A percentile compares a stretch with the other conserved stretches of the same genome.
phyloP scores from a whole-genome alignment of 2,888 invertebrate genomes.

The Crioceris asparagi region DNA sequence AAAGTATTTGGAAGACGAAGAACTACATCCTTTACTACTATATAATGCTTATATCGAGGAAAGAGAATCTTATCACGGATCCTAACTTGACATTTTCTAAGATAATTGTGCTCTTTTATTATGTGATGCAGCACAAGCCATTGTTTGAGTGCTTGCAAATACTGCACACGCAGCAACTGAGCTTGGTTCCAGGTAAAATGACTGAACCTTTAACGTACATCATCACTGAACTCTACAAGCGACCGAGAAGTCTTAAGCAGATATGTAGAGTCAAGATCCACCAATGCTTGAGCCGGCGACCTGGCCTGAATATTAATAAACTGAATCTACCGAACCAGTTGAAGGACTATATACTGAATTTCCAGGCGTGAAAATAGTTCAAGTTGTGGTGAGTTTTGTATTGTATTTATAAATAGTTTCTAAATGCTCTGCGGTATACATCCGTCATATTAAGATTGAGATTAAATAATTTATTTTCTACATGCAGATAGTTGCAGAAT shows the following conservation, averaged over 20 bases:
- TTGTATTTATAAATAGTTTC: no score
- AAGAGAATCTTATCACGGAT: slow-evolving; percentile 51
- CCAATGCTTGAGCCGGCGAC: slow-evolving; percentile 50
- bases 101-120: slow-evolving; percentile 53
- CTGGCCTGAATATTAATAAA: slow-evolving; percentile 54
- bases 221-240: slow-evolving; percentile 51
- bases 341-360: slow-evolving; percentile 58
- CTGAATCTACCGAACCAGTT: slow-evolving; percentile 57
- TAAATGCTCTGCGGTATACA: no score
- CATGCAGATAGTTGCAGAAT: no score
- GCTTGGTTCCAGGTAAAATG: slow-evolving; percentile 51
- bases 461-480: no score
- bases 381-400: no score
- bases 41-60: slow-evolving; percentile 57
- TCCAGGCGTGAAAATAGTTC: slow-evolving; percentile 45
- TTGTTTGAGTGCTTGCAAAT: slow-evolving; percentile 59
- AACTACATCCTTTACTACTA: slow-evolving; percentile 59
- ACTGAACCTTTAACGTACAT: slow-evolving; percentile 52
- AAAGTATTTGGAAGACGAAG: slow-evolving; percentile 45
- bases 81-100: slow-evolving; percentile 53
- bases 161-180: slow-evolving; percentile 51
- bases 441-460: no score
- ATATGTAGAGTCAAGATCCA: slow-evolving; percentile 60
- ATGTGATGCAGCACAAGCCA: slow-evolving; percentile 56
- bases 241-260: slow-evolving; percentile 61